A percentile compares a stretch with the other conserved stretches of the same genome.
Conservation (phyloP, 2,797 vertebrate genomes). For the Neoniphon sammara region DNA sequence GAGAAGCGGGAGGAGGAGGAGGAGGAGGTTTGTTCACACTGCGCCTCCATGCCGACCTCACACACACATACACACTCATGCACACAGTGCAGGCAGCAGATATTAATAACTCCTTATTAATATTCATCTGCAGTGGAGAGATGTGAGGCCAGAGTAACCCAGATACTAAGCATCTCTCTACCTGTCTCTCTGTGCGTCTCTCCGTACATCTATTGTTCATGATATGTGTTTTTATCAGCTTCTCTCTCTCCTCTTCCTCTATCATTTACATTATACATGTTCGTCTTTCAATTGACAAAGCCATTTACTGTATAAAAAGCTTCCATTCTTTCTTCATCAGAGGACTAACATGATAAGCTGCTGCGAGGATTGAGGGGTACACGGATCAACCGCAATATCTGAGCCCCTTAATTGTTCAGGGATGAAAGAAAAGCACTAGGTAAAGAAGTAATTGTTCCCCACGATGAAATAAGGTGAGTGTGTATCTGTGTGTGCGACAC, state of each 20-base stretch:
- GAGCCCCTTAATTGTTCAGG: no score
- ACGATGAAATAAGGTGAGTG: no score
- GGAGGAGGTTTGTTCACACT: constrained; percentile 51
- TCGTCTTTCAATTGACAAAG: constrained; percentile 11
- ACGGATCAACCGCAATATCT: neutral
- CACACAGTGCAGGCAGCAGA: constrained; percentile 70
- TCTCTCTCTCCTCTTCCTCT: constrained; percentile 4
- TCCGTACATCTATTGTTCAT: constrained; percentile 35
- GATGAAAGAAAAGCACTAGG: no score
- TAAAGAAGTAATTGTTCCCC: no score
- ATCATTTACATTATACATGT: constrained; percentile 11
- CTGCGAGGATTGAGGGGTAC: neutral
- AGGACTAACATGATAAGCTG: neutral
- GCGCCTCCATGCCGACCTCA: constrained; percentile 68
- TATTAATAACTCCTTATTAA: constrained; percentile 85
- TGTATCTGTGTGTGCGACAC: no score
- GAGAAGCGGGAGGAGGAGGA: constrained; percentile 50
- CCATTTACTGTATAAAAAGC: no score
- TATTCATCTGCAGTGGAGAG: constrained; percentile 78
- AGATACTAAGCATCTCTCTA: constrained; percentile 73
- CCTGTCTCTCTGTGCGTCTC: constrained; percentile 56
- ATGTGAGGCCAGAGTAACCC: constrained; percentile 77
- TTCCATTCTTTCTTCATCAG: neutral
- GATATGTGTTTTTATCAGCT: constrained; percentile 17
- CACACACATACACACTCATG: constrained; percentile 51